Base-by-base conservation (phyloP, 2,888 invertebrate species). In the Megaustenia siamemsis region DNA sequence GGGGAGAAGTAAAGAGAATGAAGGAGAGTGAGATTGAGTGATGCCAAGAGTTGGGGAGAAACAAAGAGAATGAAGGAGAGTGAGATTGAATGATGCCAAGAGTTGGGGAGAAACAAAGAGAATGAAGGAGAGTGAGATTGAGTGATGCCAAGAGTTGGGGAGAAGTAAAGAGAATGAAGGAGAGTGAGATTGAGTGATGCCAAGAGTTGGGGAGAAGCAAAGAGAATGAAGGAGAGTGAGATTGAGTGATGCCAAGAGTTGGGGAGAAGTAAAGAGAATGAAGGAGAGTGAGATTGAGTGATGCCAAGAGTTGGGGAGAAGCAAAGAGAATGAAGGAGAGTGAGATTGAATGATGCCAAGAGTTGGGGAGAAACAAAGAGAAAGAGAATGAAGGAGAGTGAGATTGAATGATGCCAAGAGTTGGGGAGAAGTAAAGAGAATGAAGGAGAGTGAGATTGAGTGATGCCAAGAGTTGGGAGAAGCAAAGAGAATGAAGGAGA, bases 1-100 rank as follows among this genome's bases (percentile, higher is more conserved):
- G n/a, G n/a, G n/a, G n/a, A n/a, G n/a, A n/a, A n/a, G n/a, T n/a
- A n/a, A n/a, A n/a, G n/a, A n/a, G n/a, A n/a, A n/a, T n/a, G 18
- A 18, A 18, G 18, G 18, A 18, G 49, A 49, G 49, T 8, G 18
- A 18, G 49, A 49, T 12, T 8, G 18, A 18, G 49, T 8, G 49
- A 49, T 8, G 49, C 18, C 10, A 18, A 49, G 66, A 66, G 40
- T 40, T n/a, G n/a, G n/a, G n/a, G n/a, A n/a, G n/a, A n/a, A n/a
- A n/a, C n/a, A n/a, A n/a, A n/a, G n/a, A n/a, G 79, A 66, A 66
- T 66, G 79, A 66, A 53, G 49, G 66, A 79, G 79, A 79, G 66
- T 38, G 56, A 53, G 32, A 56, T 53, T 56, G 77, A 56, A 49
- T 12, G 60, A 77, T 43, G 40, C 24, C 40, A 49, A 45, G n/a